Conservation (phyloP, 2,888 invertebrate species). For the Petrolisthes cinctipes region DNA sequence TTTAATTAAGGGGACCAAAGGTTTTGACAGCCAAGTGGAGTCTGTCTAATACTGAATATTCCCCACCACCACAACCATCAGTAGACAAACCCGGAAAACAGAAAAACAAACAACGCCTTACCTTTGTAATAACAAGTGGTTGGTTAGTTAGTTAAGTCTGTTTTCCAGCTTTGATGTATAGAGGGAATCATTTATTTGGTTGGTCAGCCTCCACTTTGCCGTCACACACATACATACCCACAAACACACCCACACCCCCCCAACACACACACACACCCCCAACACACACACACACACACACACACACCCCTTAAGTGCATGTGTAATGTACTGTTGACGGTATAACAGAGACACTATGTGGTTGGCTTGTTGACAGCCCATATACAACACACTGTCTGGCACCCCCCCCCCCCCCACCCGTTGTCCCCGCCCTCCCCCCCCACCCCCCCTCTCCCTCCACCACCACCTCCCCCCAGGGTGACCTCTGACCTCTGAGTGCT, state of each 20-base stretch:
- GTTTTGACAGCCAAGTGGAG: too few species aligned
- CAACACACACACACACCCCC: background rate
- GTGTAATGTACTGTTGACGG: background rate
- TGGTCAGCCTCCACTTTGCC: too few species aligned
- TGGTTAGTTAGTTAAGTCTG: background rate
- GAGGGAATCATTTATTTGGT: too few species aligned
- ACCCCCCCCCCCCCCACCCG: background rate
- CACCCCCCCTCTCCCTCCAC: too few species aligned
- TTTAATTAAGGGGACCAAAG: too few species aligned
- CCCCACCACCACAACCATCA: too few species aligned
- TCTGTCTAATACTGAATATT: too few species aligned
- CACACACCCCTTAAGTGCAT: slow-evolving; percentile 24
- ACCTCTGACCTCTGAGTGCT: slow-evolving; percentile 50
- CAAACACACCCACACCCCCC: background rate
- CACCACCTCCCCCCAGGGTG: slow-evolving; percentile 31
- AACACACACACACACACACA: background rate
- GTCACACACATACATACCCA: background rate
- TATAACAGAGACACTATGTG: background rate
- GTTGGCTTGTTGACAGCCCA: slow-evolving; percentile 28
- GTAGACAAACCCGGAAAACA: too few species aligned
- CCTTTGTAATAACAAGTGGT: too few species aligned
- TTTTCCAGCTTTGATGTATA: background rate
- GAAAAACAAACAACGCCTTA: too few species aligned
- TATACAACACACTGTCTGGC: slow-evolving; percentile 4
- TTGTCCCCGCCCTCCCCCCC: slow-evolving; percentile 3